Evolutionary conservation across 2,797 vertebrate genomes (phyloP), one percentile per base, ranked within the genome.

Genomic region (Echiichthys vipera): DNA sequence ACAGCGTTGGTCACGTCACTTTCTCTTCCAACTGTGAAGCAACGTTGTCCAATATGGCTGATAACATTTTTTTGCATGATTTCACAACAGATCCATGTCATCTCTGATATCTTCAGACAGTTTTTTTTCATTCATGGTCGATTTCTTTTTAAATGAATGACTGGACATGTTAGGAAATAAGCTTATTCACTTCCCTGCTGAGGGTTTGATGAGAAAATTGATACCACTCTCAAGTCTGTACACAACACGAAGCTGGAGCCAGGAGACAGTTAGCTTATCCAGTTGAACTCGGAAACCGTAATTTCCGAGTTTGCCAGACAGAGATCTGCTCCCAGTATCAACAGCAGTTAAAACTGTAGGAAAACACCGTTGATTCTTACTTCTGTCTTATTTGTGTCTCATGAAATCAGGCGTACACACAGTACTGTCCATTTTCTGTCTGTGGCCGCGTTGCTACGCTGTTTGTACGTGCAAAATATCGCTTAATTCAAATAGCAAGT

Each of bases 1-100:
- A 80, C n/a, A n/a, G 2, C 5, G 0, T 74, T 57, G 71, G 81
- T 78, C 67, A 73, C n/a, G 12, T 57, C 71, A 67, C 39, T 0
- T 43, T 39, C 13, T 36, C n/a, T 30, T 71, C 64, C 43, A 69
- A 24, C 36, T 37, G 18, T 9, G 46, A 55, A 12, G 8, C n/a
- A n/a, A n/a, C n/a, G 29, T 63, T 67, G 18, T 63, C 22, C 57
- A 32, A n/a, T 18, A 20, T 2, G 29, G 20, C 37, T 56, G 74
- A 72, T 66, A 45, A 55, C 65, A 70, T 66, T 43, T 57, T n/a
- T 51, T 13, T 36, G 36, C 5, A 36, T 66, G 65, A 46, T 55
- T 78, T 71, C 62, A 50, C 37, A 71, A 65, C n/a, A 47, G 27
- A 54, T 57, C 37, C 11, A 27, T 3, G 9, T 51, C 27, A 53